Evolutionary conservation across 2,797 vertebrate genomes (phyloP), one percentile per base, ranked within the genome.

Genomic region (Coranthus polyacanthus): DNA sequence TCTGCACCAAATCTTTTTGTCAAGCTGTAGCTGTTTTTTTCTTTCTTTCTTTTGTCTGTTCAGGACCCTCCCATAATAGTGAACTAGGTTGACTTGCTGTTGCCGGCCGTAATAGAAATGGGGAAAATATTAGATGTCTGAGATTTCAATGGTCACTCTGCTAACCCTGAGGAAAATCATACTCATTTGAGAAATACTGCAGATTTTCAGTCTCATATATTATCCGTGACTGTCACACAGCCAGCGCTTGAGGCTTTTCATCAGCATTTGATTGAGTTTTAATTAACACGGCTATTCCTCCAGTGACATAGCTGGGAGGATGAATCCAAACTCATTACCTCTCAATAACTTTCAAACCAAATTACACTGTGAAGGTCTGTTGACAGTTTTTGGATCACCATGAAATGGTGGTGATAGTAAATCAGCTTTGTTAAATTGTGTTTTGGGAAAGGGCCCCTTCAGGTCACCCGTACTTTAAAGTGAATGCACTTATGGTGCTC

Each of bases 271-370:
- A 59, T 56, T 17, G 34, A 43, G 66, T 12, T 75, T 68, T 61
- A 68, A 72, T 64, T 54, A 74, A 46, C 34, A 15, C 18, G 11
- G 4, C 18, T n/a, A 49, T 32, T 62, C 62, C 65, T 66, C 42
- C 43, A 3, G 15, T 46, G 55, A 54, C 55, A 39, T 9, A 43
- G 51, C 44, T 11, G 37, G 0, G 12, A 21, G 45, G 56, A 54
- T 34, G 38, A 51, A 54, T 60, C 54, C 12, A 54, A 54, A 52
- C 36, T 46, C 32, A 72, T 67, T 62, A 62, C 41, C n/a, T 36
- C 57, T 53, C 29, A 12, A 26, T 62, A 18, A 43, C 44, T 53
- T 55, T 44, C 44, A 20, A 29, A n/a, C 18, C 34, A 18, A 15
- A 24, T 18, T 52, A 67, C 49, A 47, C 38, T 11, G 46, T 61